phyloP scores from a whole-genome alignment of 2,888 invertebrate species.

The Melikaiella ostensackeni region DNA sequence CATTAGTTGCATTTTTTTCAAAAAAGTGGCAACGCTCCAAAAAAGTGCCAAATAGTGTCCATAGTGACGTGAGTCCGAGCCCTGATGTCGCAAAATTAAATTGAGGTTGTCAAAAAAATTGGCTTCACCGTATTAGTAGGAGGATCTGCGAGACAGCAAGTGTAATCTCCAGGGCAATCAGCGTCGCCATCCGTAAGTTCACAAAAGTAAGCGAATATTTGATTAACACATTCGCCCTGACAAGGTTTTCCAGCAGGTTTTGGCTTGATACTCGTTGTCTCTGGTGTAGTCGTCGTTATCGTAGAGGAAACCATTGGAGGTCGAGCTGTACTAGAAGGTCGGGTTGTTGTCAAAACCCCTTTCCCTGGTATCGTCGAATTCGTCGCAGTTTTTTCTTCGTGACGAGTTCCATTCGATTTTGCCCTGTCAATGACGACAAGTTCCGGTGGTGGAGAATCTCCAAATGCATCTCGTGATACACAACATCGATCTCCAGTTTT shows the following conservation, averaged over 20 bases:
- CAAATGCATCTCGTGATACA: slow-evolving; percentile 86
- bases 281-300: slow-evolving; percentile 64
- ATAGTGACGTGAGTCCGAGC: no score
- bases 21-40: no score
- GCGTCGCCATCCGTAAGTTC: slow-evolving; percentile 91
- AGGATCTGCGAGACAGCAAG: slow-evolving; percentile 86
- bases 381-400: slow-evolving; percentile 59
- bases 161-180: slow-evolving; percentile 78
- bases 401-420: slow-evolving; percentile 64
- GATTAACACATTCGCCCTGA: slow-evolving; percentile 90
- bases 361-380: slow-evolving; percentile 58
- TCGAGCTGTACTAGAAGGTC: slow-evolving; percentile 40
- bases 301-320: slow-evolving; percentile 42
- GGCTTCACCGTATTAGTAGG: slow-evolving; percentile 67
- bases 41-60: no score
- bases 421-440: slow-evolving; percentile 85
- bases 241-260: slow-evolving; percentile 81
- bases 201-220: slow-evolving; percentile 90
- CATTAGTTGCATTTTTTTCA: no score
- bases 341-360: slow-evolving; percentile 73
- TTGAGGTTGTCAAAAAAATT: not conserved
- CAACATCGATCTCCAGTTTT: slow-evolving; percentile 88
- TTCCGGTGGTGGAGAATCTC: slow-evolving; percentile 85
- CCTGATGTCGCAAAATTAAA: no score
- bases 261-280: slow-evolving; percentile 57